A percentile compares a stretch with the other conserved stretches of the same genome.
Evolutionary conservation across 1,140 invertebrate species (phyloP).

Genomic region (Campoletis sonorensis): DNA sequence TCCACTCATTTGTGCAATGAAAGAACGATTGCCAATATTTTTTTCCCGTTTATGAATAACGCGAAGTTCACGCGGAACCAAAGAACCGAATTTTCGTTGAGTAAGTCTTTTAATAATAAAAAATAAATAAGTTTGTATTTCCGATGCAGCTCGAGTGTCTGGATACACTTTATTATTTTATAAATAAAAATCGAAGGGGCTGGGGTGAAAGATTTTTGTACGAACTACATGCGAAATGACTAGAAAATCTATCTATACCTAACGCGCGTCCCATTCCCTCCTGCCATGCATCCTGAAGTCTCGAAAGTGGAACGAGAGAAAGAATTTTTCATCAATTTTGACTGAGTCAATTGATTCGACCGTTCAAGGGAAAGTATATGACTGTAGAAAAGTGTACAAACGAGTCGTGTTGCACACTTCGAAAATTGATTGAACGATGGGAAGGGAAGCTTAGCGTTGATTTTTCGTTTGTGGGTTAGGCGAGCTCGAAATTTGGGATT

Average conservation of each 20-base stretch:
- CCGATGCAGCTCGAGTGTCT: not conserved
- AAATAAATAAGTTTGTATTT: too few relatives aligned
- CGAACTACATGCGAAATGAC: not conserved
- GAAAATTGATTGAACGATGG: slow-evolving; percentile 12
- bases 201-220: not conserved
- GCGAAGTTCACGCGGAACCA: too few relatives aligned
- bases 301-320: not conserved
- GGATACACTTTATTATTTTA: not conserved
- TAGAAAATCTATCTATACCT: not conserved
- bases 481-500: not conserved
- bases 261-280: not conserved
- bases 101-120: too few relatives aligned
- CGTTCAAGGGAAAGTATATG: slow-evolving; percentile 12
- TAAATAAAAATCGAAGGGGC: not conserved
- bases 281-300: not conserved
- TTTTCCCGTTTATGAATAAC: too few relatives aligned
- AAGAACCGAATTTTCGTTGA: too few relatives aligned
- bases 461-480: slow-evolving; percentile 24
- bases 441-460: not conserved
- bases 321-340: not conserved
- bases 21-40: too few relatives aligned
- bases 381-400: not conserved
- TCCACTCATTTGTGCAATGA: too few relatives aligned
- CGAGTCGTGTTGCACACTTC: not conserved
- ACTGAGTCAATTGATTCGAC: slow-evolving; percentile 7